Conservation (phyloP, 1,140 invertebrate genomes). For the Harpegnathos saltator region DNA sequence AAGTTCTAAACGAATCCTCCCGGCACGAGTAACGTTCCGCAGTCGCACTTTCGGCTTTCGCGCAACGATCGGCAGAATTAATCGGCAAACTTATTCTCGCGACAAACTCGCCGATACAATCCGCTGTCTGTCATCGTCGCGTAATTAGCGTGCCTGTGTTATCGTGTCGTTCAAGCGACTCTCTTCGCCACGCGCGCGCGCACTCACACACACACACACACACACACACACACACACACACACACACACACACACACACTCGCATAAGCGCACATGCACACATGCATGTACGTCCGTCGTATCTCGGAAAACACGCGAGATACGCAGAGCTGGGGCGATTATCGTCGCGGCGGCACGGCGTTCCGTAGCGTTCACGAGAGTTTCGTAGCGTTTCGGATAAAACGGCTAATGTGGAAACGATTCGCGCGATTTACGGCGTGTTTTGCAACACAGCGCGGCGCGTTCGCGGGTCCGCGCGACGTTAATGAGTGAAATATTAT, state of each 20-base stretch:
- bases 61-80: background rate
- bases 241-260: no score
- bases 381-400: slow-evolving; percentile 13
- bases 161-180: slow-evolving; percentile 20
- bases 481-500: slow-evolving; percentile 24
- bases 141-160: slow-evolving; percentile 40
- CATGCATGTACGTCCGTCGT: background rate
- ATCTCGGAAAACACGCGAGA: slow-evolving; percentile 42
- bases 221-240: no score
- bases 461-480: background rate
- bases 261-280: no score
- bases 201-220: no score
- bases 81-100: background rate
- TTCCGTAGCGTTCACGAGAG: slow-evolving; percentile 8
- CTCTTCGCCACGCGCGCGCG: background rate
- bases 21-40: no score
- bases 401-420: slow-evolving; percentile 33
- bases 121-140: background rate
- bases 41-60: no score
- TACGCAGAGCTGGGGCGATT: slow-evolving; percentile 29
- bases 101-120: slow-evolving; percentile 1
- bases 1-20: no score
- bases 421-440: slow-evolving; percentile 50
- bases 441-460: slow-evolving; percentile 32
- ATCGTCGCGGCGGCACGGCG: slow-evolving; percentile 20